Evolutionary conservation across 2,797 vertebrate genomes (phyloP).

Genomic region (Gymnothorax reevesii): DNA sequence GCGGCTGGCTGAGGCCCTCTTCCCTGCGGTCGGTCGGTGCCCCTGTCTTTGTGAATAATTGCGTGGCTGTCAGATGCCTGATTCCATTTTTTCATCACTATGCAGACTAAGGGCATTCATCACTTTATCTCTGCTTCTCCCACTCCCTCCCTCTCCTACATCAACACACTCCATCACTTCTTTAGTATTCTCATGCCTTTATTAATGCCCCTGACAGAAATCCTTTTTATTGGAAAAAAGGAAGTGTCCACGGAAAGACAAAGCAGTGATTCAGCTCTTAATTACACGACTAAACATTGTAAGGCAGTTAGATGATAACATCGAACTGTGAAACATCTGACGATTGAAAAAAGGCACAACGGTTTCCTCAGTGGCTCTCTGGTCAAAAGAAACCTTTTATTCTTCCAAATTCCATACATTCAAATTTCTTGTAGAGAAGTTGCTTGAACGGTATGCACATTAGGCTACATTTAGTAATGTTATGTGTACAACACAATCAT

Average conservation of each 20-base stretch:
- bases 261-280: constrained; percentile 25
- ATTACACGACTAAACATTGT: neutral
- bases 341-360: neutral
- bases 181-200: constrained; percentile 28
- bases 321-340: neutral
- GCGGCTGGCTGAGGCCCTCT: neutral
- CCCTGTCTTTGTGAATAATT: constrained; percentile 36
- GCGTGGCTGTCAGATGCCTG: constrained; percentile 32
- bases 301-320: neutral
- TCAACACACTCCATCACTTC: constrained; percentile 28
- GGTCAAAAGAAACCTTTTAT: neutral
- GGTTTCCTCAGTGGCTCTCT: neutral
- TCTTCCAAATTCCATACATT: neutral
- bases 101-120: constrained; percentile 41
- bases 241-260: constrained; percentile 18
- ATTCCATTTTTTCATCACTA: constrained; percentile 37
- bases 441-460: neutral
- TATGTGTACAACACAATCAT: neutral
- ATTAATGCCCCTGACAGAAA: constrained; percentile 32
- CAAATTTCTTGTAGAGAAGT: neutral
- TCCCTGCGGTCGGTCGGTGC: neutral
- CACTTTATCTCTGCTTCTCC: constrained; percentile 14
- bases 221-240: constrained; percentile 16
- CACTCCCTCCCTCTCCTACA: constrained; percentile 10
- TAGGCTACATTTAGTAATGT: neutral